Conservation (phyloP, 1,140 invertebrate species). For the Halotydeus destructor region DNA sequence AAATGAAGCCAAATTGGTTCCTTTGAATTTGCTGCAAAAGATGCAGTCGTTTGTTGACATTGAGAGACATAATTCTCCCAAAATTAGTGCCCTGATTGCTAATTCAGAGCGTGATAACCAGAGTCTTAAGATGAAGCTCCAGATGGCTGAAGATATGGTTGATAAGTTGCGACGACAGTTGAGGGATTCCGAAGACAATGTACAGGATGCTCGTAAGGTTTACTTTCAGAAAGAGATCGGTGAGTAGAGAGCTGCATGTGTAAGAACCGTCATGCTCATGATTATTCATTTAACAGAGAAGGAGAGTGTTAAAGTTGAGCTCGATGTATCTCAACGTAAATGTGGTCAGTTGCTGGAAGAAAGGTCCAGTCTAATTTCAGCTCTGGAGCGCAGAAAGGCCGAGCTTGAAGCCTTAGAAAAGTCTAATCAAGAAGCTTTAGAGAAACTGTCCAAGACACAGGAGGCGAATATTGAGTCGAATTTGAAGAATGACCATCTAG, state of each 20-base stretch:
- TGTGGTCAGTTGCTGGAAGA: not conserved
- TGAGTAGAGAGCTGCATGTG: not conserved
- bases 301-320: not conserved
- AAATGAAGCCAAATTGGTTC: too few relatives aligned
- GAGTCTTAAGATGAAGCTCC: conserved; percentile 1
- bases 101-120: conserved; percentile 11
- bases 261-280: too few relatives aligned
- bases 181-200: conserved; percentile 5
- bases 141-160: conserved; percentile 6
- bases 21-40: too few relatives aligned
- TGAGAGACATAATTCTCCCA: too few relatives aligned
- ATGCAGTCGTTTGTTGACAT: too few relatives aligned
- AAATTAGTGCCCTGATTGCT: too few relatives aligned
- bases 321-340: not conserved
- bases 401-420: conserved; percentile 5
- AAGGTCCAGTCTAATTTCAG: conserved; percentile 2
- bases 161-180: conserved; percentile 7
- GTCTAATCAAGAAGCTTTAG: not conserved
- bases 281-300: not conserved
- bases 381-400: conserved; percentile 4
- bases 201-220: conserved; percentile 5
- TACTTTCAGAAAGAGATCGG: conserved; percentile 3
- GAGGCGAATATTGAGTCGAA: not conserved
- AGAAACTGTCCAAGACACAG: not conserved
- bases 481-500: conserved; percentile 1